Evolutionary conservation across 2,113 vertebrate genomes (phyloP).

Genomic region (Edolisoma coerulescens): DNA sequence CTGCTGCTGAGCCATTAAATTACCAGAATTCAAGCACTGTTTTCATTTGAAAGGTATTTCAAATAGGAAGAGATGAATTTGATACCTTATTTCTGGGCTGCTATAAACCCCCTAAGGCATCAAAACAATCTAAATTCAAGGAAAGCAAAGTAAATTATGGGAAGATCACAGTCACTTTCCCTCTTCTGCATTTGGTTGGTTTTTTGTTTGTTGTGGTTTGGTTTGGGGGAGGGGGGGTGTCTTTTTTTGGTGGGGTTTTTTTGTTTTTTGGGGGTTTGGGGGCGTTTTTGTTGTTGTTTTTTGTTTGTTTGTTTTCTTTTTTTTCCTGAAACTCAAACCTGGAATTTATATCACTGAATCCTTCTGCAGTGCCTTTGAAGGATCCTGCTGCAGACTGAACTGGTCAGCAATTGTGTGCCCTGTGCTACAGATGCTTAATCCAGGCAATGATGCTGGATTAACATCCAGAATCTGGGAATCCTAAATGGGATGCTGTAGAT

Average conservation of each 20-base stretch:
- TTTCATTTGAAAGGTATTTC: neutral
- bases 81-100: neutral
- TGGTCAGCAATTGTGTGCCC: neutral
- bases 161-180: neutral
- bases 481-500: neutral
- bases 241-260: no score
- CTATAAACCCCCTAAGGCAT: neutral
- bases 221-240: no score
- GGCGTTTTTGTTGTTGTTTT: no score
- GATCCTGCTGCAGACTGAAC: neutral
- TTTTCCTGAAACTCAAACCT: constrained; percentile 75
- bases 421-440: neutral
- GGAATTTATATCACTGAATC: constrained; percentile 78
- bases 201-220: neutral
- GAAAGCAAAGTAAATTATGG: neutral
- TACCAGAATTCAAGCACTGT: neutral
- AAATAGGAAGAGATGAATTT: neutral
- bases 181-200: constrained; percentile 13
- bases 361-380: neutral
- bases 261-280: neutral
- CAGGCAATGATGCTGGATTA: neutral
- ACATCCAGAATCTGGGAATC: neutral
- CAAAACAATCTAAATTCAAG: neutral
- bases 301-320: neutral
- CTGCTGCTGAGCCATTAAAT: neutral